Percentiles rank a stretch among this genome's conserved stretches.
Evolutionary conservation across 2,888 invertebrate genomes (phyloP).

Genomic region (Orthosia gracilis): DNA sequence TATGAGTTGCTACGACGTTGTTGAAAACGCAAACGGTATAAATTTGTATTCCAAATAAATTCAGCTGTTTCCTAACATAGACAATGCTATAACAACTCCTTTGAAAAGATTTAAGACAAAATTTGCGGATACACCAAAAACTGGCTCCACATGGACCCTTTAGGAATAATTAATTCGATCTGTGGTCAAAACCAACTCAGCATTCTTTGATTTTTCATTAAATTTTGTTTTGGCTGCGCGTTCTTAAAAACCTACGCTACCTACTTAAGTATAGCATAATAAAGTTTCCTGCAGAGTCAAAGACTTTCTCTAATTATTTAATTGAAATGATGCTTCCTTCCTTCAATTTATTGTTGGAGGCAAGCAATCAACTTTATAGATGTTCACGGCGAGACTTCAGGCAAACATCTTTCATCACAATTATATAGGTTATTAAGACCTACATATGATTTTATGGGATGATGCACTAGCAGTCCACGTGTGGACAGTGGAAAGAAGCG

Average conservation of each 20-base stretch:
- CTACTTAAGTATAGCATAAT: neutral
- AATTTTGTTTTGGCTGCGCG: neutral
- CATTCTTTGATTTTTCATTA: neutral
- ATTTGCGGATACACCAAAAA: conserved; percentile 5
- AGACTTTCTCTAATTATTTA: too few species aligned
- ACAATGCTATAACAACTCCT: neutral
- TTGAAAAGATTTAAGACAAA: conserved; percentile 2
- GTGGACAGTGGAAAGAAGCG: too few species aligned
- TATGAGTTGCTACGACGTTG: neutral
- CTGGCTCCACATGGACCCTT: neutral
- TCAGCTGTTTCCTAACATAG: neutral
- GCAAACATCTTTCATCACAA: neutral
- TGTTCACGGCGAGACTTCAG: neutral
- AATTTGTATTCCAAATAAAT: neutral
- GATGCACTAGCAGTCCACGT: too few species aligned
- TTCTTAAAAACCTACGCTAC: neutral
- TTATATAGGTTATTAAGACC: too few species aligned
- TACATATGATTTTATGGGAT: too few species aligned
- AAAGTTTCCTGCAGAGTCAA: too few species aligned
- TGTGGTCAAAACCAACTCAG: neutral
- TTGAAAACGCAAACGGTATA: neutral
- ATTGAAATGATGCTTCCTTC: neutral
- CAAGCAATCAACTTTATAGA: neutral
- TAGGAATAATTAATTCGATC: conserved; percentile 9
- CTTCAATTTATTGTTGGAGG: neutral